Evolutionary conservation across 2,113 vertebrate genomes (phyloP), one percentile per base, ranked within the genome.

Genomic region (Mustela lutreola): DNA sequence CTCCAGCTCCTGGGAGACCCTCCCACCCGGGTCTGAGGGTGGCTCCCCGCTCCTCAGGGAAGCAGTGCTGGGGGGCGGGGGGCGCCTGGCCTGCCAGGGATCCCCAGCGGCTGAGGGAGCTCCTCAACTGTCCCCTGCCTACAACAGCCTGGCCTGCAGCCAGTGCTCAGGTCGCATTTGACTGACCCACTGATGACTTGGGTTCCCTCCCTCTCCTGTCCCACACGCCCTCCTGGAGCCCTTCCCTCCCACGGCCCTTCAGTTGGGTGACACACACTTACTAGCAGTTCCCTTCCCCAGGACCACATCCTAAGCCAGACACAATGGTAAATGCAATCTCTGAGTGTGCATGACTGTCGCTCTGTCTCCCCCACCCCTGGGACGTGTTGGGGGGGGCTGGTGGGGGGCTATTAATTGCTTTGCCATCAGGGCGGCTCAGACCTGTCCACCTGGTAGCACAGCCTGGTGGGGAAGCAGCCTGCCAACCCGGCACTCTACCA

Each of bases 121-220:
- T 50, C 28, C n/a, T 1, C 15, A 65, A 48, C 26, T 12, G 31
- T 1, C 11, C 22, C 6, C 45, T 36, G 24, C 80, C 90, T 7
- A 22, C 56, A 70, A 33, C 12, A 0, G 9, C 36, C 80, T 60
- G 70, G 88, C 70, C 45, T 24, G 6, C 58, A 73, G 36, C 28
- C 1, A 2, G 7, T 0, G 1, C 18, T 62, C 81, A 1, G 48
- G 2, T 31, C 1, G 11, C 9, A 78, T 85, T 76, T 39, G 94
- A 96, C 42, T 73, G 76, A 96, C 65, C 82, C 4, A 71, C 63
- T 62, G 93, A 63, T 39, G 63, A 19, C 48, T n/a, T 22, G 28
- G 28, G 89, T 39, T 60, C 31, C 84, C 73, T 76, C 19, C 6
- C 11, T 22, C 12, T 83, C 24, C 26, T 78, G 42, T 82, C 45